Evolutionary conservation across 2,797 vertebrate genomes (phyloP), one percentile per base, ranked within the genome.

Genomic region (Rhinichthys osculus): DNA sequence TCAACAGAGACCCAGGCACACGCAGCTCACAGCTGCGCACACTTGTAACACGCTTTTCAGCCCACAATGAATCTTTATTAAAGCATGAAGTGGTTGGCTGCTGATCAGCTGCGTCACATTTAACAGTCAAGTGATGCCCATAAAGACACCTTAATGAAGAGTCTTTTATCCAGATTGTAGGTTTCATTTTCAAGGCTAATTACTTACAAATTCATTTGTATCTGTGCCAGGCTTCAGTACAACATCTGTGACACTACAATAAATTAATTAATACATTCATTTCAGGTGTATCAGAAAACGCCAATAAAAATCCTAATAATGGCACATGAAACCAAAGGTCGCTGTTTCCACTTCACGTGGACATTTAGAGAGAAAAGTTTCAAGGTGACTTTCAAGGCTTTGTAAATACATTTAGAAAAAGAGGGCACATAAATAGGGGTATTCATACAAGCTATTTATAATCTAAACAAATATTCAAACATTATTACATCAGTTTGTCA

Each of bases 271-370:
- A 30, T 57, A 23, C 52, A 82, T 72, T 44, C 23, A 23, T 78
- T 4, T n/a, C 17, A 23, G n/a, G 52, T 59, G n/a, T 30, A 44
- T 72, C 35, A 47, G 69, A 81, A 19, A 74, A 44, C 5, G 5
- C 17, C 30, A 52, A 81, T 87, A 84, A 81, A 73, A 59, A 76
- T 14, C 6, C 33, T 38, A 77, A 85, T 85, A 83, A 86, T 52
- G 27, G 11, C 38, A 77, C 42, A 16, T 82, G 50, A 74, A 84
- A 88, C 78, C 77, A 74, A 52, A 69, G 66, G 57, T 81, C n/a
- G 35, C 52, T 19, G 84, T 27, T 80, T 70, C 33, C 62, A 79
- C 50, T 59, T 59, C 14, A 64, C 57, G 67, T 74, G 73, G 67
- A 82, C 47, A 69, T 35, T 78, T 50, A 5, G 14, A 50, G 47